Evolutionary conservation across 2,113 vertebrate species (phyloP).

Genomic region (Mola mola): DNA sequence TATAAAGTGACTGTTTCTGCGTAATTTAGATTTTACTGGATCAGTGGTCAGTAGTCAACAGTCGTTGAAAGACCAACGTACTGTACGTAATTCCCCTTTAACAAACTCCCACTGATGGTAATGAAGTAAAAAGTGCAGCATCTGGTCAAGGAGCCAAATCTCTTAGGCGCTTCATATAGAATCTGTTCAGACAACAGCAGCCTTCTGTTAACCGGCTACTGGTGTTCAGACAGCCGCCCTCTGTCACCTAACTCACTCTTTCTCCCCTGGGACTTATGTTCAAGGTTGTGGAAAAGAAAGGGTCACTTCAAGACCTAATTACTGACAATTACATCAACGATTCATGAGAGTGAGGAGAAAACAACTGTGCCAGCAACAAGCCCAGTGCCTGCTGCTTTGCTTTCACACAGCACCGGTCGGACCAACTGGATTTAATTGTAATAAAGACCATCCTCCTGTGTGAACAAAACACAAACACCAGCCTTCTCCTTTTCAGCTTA

Average conservation of each 20-base stretch:
- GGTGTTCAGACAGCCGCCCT: conserved; percentile 12
- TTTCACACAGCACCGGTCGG: conserved; percentile 20
- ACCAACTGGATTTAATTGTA: conserved; percentile 19
- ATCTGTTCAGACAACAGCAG: conserved; percentile 37
- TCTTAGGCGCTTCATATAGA: conserved; percentile 33
- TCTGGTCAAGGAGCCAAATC: conserved; percentile 25
- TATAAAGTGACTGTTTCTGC: not conserved
- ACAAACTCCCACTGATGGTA: not conserved
- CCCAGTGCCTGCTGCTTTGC: conserved; percentile 42
- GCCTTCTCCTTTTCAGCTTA: not conserved
- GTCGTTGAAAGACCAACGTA: conserved; percentile 4
- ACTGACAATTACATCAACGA: conserved; percentile 66
- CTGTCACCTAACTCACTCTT: not conserved
- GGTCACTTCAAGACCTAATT: conserved; percentile 72
- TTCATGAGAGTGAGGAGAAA: conserved; percentile 63
- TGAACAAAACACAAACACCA: not conserved
- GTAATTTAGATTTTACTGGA: too few species aligned
- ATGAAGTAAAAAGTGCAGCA: conserved; percentile 12
- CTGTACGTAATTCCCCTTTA: not conserved
- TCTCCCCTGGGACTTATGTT: conserved; percentile 52
- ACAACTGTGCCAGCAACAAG: conserved; percentile 57
- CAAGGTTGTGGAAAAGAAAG: conserved; percentile 64
- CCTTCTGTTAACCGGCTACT: conserved; percentile 12
- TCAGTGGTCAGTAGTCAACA: too few species aligned
- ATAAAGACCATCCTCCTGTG: not conserved